Evolutionary conservation across 2,797 vertebrate genomes (phyloP), one percentile per base, ranked within the genome.

Genomic region (Gymnothorax javanicus): DNA sequence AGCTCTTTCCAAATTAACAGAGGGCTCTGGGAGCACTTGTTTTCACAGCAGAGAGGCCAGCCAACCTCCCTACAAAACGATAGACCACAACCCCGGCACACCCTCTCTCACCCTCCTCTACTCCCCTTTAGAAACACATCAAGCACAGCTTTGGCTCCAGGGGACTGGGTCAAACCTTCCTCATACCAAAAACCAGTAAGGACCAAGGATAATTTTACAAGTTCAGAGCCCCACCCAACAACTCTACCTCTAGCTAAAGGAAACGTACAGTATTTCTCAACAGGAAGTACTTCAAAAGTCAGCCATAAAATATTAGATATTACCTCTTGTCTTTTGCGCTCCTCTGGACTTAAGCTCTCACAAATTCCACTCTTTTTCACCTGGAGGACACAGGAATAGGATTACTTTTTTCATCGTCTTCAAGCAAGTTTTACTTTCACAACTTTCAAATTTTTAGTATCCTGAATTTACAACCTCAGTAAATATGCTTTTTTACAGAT

Each of bases 301-400:
- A 54, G 17, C 17, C 27, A 17, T 67, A 33, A 33, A 79, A 81
- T 54, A 81, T 81, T n/a, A 17, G 85, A n/a, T 91, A 89, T 62
- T 91, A 99, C 98, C 97, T 99, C 98, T 93, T 99, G 98, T 85
- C 96, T 96, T 91, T 99, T 99, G 86, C 97, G 97, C 87, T 99
- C 97, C 85, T 99, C 98, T 89, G 97, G 97, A 92, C 93, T 97
- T 88, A 98, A 90, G 0, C 89, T 93, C 2, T 97, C 96, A 3
- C 93, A 96, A n/a, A 97, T 89, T 13, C 97, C 97, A 56, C 96
- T 98, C 94, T 96, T 98, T 93, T 96, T 98, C n/a, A 99, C 98
- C 98, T 99, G 77, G 58, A 50, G 88, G 81, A 88, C 84, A 0
- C 0, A 43, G 3, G n/a, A 84, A 87, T 27, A 87, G 11, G 50